These are phyloP conservation scores for Panopea generosa DNA, from an alignment of 2,888 invertebrate species.

Conservation along the genomic window DNA sequence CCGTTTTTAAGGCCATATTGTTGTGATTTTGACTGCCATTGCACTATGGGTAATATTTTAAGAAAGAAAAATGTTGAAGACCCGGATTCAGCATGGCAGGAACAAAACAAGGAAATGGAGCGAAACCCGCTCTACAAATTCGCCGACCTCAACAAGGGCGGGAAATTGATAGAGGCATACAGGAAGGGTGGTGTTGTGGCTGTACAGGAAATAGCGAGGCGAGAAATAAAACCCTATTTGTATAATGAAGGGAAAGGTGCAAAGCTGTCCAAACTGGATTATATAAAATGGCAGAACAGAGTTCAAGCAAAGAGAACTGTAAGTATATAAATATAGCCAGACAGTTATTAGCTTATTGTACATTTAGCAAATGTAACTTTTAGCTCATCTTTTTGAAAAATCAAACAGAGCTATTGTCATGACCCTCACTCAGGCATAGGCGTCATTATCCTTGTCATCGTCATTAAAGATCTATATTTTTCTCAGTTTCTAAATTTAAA, in stretches of 20 bases:
- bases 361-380: no score
- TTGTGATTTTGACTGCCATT: background rate
- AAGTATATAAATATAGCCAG: slow-evolving; percentile 36
- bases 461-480: no score
- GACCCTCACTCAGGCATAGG: no score
- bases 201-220: slow-evolving; percentile 73
- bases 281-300: slow-evolving; percentile 91
- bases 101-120: slow-evolving; percentile 81
- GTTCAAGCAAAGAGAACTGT: slow-evolving; percentile 87
- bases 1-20: no score
- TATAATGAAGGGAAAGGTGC: slow-evolving; percentile 81
- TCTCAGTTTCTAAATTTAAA: no score
- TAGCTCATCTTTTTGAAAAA: no score
- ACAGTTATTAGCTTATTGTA: no score
- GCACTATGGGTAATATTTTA: slow-evolving; percentile 68
- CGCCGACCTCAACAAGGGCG: slow-evolving; percentile 79
- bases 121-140: slow-evolving; percentile 82
- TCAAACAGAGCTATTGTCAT: no score
- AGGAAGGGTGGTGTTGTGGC: slow-evolving; percentile 75
- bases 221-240: slow-evolving; percentile 78
- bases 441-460: no score
- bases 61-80: slow-evolving; percentile 61
- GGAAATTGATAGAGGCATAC: slow-evolving; percentile 76
- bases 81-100: slow-evolving; percentile 82
- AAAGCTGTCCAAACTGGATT: slow-evolving; percentile 75